Evolutionary conservation across 2,888 invertebrate genomes (phyloP), one percentile per base, ranked within the genome.

Genomic region (Limnephilus rhombicus): DNA sequence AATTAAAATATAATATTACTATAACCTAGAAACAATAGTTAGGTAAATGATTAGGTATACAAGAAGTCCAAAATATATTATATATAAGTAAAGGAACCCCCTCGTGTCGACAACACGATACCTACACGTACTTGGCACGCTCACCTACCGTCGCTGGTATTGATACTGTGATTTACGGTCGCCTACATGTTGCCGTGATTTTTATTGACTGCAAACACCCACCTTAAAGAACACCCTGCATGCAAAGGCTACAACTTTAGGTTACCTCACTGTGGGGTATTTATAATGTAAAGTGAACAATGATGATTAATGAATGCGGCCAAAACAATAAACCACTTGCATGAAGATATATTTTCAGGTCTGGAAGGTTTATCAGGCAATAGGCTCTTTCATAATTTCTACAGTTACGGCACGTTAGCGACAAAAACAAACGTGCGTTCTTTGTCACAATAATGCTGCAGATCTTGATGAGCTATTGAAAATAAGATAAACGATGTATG

Each of bases 191-290:
- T 34, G 37, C 18, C 18, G 18, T 41, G 83, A 37, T 83, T 83
- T 83, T 83, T 34, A 83, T 34, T 24, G 83, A 83, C 41, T 37
- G 83, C 83, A 41, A 41, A 83, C 18, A 83, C 41, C 34, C 83
- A 83, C 31, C 41, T 83, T 83, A 34, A 34, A 37, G 83, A 83
- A 83, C 41, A 37, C 37, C 7, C 68, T 24, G 24, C 83, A 83
- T 83, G 83, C 83, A 37, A 83, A 9, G 83, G 34, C 2, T 83
- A 83, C 0, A 83, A 34, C 34, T 11, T 83, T 11, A 83, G 34
- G 34, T 83, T 34, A 37, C 31, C 24, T 24, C 24, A 24, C n/a
- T n/a, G 7, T 68, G 68, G 24, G 24, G 68, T 68, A 68, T 68
- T 68, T 68, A 68, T 53, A 68, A 9, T n/a, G 24, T 68, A 68